A percentile compares a stretch with the other conserved stretches of the same genome.
Evolutionary conservation across 2,797 vertebrate genomes (phyloP).

Genomic region (Carapus acus): DNA sequence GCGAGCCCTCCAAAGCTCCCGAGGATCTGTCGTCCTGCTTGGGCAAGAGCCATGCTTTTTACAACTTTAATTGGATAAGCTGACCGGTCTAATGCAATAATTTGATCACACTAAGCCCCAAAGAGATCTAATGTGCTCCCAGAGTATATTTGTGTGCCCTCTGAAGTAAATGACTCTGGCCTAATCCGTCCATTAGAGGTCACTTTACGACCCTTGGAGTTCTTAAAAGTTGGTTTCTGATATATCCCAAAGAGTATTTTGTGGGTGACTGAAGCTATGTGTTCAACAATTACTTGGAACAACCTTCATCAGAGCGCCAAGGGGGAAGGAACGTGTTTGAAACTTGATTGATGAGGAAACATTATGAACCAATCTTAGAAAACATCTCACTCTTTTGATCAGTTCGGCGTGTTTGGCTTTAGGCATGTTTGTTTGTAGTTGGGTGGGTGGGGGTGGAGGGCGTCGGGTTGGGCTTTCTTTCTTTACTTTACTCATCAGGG

Average conservation of each 20-base stretch:
- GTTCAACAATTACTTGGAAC: not conserved
- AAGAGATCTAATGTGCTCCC: slow-evolving; percentile 54
- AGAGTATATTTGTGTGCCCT: slow-evolving; percentile 49
- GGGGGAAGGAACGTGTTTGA: slow-evolving; percentile 17
- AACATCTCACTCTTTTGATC: slow-evolving; percentile 14
- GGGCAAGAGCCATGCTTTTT: slow-evolving; percentile 49
- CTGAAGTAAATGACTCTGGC: slow-evolving; percentile 50
- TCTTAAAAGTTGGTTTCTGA: slow-evolving; percentile 25
- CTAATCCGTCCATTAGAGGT: slow-evolving; percentile 61
- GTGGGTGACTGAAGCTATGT: slow-evolving; percentile 34
- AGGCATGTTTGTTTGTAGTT: too few relatives aligned
- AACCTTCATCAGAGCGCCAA: slow-evolving; percentile 22
- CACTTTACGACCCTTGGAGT: slow-evolving; percentile 44
- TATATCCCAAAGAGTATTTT: slow-evolving; percentile 46
- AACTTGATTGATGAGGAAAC: slow-evolving; percentile 2
- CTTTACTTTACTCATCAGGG: not conserved
- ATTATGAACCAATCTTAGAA: slow-evolving; percentile 5
- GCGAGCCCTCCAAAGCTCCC: slow-evolving; percentile 38
- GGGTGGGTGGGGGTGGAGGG: not conserved
- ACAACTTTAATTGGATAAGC: slow-evolving; percentile 68
- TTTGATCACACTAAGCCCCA: slow-evolving; percentile 65
- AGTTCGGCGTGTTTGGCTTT: slow-evolving; percentile 16
- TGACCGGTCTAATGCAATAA: slow-evolving; percentile 62
- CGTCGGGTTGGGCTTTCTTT: slow-evolving; percentile 12
- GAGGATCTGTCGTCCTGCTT: slow-evolving; percentile 39